Conservation (phyloP, 1,140 invertebrate species). For the Lanistes nyassanus region DNA sequence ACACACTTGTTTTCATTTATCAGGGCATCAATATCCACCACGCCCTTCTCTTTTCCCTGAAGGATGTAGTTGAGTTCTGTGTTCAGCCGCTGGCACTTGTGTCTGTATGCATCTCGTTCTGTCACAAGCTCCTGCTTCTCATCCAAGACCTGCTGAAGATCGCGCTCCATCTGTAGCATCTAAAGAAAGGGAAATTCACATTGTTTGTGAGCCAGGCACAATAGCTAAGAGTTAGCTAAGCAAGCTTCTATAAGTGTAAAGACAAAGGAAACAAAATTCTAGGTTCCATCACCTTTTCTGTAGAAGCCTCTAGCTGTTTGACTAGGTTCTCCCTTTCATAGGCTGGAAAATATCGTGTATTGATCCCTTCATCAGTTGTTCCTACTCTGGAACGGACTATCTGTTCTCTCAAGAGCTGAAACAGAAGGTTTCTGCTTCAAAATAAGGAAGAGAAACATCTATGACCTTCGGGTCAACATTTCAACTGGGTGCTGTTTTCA, state of each 20-base stretch:
- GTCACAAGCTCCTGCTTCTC: slow-evolving; percentile 86
- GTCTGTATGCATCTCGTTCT: slow-evolving; percentile 86
- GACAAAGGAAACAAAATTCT: neutral
- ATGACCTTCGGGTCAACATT: too few species aligned
- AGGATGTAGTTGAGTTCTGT: slow-evolving; percentile 82
- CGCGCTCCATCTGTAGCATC: slow-evolving; percentile 76
- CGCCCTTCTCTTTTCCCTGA: slow-evolving; percentile 69
- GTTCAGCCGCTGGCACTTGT: slow-evolving; percentile 85
- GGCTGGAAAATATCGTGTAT: slow-evolving; percentile 63
- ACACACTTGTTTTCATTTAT: slow-evolving; percentile 80
- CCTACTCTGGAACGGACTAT: slow-evolving; percentile 65
- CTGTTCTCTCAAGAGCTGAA: slow-evolving; percentile 68
- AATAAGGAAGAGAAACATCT: too few species aligned
- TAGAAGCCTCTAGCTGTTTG: slow-evolving; percentile 75
- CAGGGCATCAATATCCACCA: slow-evolving; percentile 84
- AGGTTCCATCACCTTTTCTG: slow-evolving; percentile 71
- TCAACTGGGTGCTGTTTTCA: too few species aligned
- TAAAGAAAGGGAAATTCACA: slow-evolving; percentile 54
- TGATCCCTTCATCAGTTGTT: slow-evolving; percentile 64
- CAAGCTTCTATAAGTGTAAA: too few species aligned
- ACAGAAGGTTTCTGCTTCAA: neutral
- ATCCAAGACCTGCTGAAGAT: slow-evolving; percentile 81
- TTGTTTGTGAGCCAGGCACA: neutral
- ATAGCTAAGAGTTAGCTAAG: too few species aligned
- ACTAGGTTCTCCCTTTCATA: slow-evolving; percentile 77